phyloP scores from a whole-genome alignment of 2,113 vertebrate species.

The Clinocottus analis region DNA sequence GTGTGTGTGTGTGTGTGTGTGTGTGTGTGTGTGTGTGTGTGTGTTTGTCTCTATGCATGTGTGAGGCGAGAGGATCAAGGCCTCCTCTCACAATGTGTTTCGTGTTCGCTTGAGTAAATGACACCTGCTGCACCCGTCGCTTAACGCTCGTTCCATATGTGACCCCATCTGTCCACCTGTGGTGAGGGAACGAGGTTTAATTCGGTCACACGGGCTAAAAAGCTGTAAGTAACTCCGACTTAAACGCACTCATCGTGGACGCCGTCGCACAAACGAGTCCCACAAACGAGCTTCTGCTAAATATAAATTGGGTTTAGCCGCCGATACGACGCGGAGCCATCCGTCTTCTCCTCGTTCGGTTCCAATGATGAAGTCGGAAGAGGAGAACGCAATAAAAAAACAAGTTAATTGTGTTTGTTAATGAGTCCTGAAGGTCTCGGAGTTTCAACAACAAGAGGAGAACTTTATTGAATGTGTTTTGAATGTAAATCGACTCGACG shows the following conservation, averaged over 20 bases:
- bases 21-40: not conserved
- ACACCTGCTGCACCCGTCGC: slow-evolving; percentile 10
- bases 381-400: slow-evolving; percentile 6
- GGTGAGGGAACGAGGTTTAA: slow-evolving; percentile 2
- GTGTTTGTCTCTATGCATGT: too few relatives aligned
- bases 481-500: too few relatives aligned
- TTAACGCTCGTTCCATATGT: not conserved
- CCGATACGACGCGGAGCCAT: not conserved
- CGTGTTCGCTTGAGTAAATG: not conserved
- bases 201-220: not conserved
- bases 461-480: not conserved
- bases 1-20: slow-evolving; percentile 8
- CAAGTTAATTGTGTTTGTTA: not conserved
- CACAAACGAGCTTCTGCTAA: slow-evolving; percentile 17
- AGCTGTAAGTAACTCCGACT: not conserved
- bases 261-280: not conserved
- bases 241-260: not conserved
- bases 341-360: slow-evolving; percentile 22
- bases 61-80: not conserved
- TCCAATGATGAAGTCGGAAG: slow-evolving; percentile 15
- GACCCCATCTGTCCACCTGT: slow-evolving; percentile 18
- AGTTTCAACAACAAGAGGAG: not conserved
- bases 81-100: slow-evolving; percentile 11
- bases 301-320: not conserved
- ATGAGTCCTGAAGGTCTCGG: not conserved